A percentile compares a stretch with the other conserved stretches of the same genome.
These are phyloP conservation scores for Holocentrus rufus DNA, from an alignment of 2,797 vertebrate species.

Conservation along the genomic window DNA sequence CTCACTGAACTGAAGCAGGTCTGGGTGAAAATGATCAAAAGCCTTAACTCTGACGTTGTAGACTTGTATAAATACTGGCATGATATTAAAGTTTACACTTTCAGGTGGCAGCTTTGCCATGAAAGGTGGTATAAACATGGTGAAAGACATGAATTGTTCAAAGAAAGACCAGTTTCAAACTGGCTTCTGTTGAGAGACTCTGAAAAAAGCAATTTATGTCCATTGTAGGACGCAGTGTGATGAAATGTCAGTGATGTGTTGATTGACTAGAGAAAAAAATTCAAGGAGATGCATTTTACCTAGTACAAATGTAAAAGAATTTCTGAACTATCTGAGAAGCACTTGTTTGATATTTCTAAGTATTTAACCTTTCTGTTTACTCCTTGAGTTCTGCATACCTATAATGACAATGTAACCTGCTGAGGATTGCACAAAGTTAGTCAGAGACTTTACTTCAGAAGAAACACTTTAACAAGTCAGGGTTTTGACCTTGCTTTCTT, in stretches of 20 bases:
- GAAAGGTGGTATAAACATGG: background rate
- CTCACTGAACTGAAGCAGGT: background rate
- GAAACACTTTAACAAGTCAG: too few relatives aligned
- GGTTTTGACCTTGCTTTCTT: background rate
- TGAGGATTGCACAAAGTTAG: background rate
- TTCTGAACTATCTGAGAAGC: background rate
- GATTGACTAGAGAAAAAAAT: too few relatives aligned
- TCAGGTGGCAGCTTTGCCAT: too few relatives aligned
- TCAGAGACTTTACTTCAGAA: too few relatives aligned
- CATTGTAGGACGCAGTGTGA: background rate
- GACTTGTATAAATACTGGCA: too few relatives aligned
- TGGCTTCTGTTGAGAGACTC: conserved; percentile 1
- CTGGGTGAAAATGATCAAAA: background rate
- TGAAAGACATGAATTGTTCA: background rate
- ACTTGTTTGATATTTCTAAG: background rate
- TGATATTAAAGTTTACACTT: too few relatives aligned
- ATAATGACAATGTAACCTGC: background rate
- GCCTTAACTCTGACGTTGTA: too few relatives aligned
- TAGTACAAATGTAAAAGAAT: too few relatives aligned
- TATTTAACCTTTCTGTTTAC: too few relatives aligned
- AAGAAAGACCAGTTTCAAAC: background rate
- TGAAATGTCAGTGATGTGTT: background rate
- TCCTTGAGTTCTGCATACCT: background rate
- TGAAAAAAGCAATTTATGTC: conserved; percentile 14
- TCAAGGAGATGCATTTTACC: too few relatives aligned